Base-by-base conservation (phyloP, 2,113 vertebrate genomes). In the Dipodomys ordii region DNA sequence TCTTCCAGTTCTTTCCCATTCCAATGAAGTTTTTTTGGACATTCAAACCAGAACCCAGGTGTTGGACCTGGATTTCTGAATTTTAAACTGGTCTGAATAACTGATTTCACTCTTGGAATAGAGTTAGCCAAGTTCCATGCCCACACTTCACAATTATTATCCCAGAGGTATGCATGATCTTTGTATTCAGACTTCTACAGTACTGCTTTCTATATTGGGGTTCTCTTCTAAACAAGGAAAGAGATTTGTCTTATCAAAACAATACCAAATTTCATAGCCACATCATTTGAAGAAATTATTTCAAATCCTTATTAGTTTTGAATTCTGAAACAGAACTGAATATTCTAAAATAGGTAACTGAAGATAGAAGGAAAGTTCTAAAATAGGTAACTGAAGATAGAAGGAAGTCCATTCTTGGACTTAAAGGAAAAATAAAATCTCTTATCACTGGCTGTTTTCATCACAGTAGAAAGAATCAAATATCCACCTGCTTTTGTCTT, bases 171-270 rank as follows among this genome's bases (percentile, higher is more conserved):
- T 76, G 20, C 10, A 22, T 72, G 11, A 8, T 20, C 18, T 4
- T 25, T 22, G 9, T 65, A 67, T 7, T 44, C 28, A 83, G 83
- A 32, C 12, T 44, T 87, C 71, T 67, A 25, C 2, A 74, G 28
- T 93, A 60, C 22, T 85, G 39, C 4, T 46, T 77, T 94, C 57
- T 77, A 68, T 20, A 77, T 86, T 19, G 68, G 57, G 49, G 11
- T 39, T 27, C 27, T 78, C 30, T 94, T 85, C 28, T 78, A 62
- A 67, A 92, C 64, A 84, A n/a, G 44, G 53, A 84, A 64, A 95
- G 9, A 71, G 4, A 83, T 23, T 60, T n/a, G 9, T 7, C 62
- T 83, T 60, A 94, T 72, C 60, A 89, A 92, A 87, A 74, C 53
- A 88, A 84, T 71, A 87, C 2, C n/a, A 69, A 64, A 65, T 91